Evolutionary conservation across 2,113 vertebrate species (phyloP).

Genomic region (Tragelaphus scriptus): DNA sequence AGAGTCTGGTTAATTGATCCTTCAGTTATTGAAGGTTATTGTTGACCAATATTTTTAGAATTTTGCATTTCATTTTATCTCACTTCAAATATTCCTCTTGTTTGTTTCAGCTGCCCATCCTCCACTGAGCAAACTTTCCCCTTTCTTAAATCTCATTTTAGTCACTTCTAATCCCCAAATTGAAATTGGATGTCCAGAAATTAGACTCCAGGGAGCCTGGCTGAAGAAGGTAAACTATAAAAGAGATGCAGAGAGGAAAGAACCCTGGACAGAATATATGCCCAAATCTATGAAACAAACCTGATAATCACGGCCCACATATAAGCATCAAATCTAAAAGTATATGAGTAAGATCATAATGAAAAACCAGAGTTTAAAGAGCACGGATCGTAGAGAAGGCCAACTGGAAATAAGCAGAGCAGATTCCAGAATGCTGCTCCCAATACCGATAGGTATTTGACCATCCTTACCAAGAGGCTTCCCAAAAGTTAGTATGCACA

Average conservation of each 20-base stretch:
- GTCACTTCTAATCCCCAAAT: not conserved
- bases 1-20: constrained; percentile 64
- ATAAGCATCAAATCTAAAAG: not conserved
- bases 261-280: not conserved
- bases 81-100: constrained; percentile 5
- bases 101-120: constrained; percentile 25
- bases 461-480: not conserved
- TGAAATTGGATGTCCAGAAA: not conserved
- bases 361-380: not conserved
- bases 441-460: not conserved
- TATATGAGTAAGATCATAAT: not conserved
- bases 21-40: constrained; percentile 55
- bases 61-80: constrained; percentile 48
- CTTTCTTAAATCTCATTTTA: not conserved
- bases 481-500: not conserved
- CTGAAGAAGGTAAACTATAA: not conserved
- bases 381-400: not conserved
- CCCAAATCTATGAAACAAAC: not conserved
- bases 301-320: not conserved
- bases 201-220: not conserved
- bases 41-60: constrained; percentile 45
- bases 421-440: not conserved
- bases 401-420: not conserved
- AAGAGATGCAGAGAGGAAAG: not conserved
- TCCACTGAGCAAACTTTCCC: not conserved